Evolutionary conservation across 2,888 invertebrate genomes (phyloP).

Genomic region (Andrena trimmerana): DNA sequence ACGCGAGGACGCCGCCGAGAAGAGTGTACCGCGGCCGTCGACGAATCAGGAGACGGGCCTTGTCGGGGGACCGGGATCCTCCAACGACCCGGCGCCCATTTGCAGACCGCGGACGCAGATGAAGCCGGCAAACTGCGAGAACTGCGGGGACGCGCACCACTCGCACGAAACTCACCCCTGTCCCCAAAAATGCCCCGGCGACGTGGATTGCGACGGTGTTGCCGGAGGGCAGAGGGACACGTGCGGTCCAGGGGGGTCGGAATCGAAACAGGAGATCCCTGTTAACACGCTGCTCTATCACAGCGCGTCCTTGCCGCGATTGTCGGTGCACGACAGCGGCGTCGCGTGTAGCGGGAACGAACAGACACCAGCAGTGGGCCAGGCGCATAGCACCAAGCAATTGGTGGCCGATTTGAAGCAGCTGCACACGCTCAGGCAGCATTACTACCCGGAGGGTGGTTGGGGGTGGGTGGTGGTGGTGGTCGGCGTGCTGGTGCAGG

Average conservation of each 20-base stretch:
- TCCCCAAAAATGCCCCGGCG: slow-evolving; percentile 43
- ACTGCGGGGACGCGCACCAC: slow-evolving; percentile 43
- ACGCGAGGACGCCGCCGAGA: slow-evolving; percentile 11
- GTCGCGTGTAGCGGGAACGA: slow-evolving; percentile 83
- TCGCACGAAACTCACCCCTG: slow-evolving; percentile 38
- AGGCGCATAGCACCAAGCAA: slow-evolving; percentile 79
- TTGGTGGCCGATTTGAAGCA: slow-evolving; percentile 87
- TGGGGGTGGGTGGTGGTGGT: slow-evolving; percentile 94
- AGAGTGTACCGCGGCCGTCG: slow-evolving; percentile 7
- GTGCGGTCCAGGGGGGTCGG: slow-evolving; percentile 6
- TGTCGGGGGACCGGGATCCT: slow-evolving; percentile 26
- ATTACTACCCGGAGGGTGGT: slow-evolving; percentile 95
- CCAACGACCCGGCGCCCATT: slow-evolving; percentile 22
- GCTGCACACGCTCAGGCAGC: slow-evolving; percentile 90
- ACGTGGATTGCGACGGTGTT: slow-evolving; percentile 38
- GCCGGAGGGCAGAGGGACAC: slow-evolving; percentile 17
- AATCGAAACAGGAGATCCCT: slow-evolving; percentile 33
- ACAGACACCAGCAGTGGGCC: slow-evolving; percentile 87
- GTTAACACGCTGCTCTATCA: slow-evolving; percentile 86
- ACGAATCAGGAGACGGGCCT: slow-evolving; percentile 20
- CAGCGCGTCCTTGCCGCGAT: slow-evolving; percentile 89
- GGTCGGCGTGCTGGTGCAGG: slow-evolving; percentile 90
- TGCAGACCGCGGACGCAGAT: background rate
- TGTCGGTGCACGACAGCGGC: slow-evolving; percentile 87
- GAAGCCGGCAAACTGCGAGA: slow-evolving; percentile 43